Conservation (phyloP, 2,797 vertebrate species). For the Ctenopoma kingsleyae region DNA sequence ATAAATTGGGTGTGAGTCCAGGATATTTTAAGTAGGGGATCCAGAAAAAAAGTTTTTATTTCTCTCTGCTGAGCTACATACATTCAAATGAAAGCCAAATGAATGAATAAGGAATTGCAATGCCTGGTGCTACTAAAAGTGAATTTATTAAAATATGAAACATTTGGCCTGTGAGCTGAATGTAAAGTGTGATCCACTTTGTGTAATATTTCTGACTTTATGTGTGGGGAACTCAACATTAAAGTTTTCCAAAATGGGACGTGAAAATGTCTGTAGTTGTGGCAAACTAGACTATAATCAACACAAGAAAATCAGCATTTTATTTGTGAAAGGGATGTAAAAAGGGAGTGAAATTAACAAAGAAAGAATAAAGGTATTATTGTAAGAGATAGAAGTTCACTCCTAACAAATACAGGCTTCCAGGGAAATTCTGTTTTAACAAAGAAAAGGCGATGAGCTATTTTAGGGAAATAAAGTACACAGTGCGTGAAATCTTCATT, state of each 20-base stretch:
- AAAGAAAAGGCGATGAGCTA: slow-evolving; percentile 10
- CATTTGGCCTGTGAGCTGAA: slow-evolving; percentile 8
- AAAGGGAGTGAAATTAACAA: not conserved
- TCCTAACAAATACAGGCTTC: slow-evolving; percentile 14
- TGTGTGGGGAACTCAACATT: not conserved
- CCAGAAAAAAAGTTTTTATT: slow-evolving; percentile 10
- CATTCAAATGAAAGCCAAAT: slow-evolving; percentile 46
- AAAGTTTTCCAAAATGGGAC: slow-evolving; percentile 29
- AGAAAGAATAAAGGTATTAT: slow-evolving; percentile 1
- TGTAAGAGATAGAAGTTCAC: slow-evolving; percentile 20
- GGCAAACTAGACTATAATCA: slow-evolving; percentile 14
- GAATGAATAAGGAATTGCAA: slow-evolving; percentile 29
- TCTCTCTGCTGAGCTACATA: slow-evolving; percentile 13
- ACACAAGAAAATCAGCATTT: not conserved
- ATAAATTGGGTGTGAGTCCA: slow-evolving; percentile 11
- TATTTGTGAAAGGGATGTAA: slow-evolving; percentile 9
- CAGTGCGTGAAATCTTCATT: slow-evolving; percentile 24
- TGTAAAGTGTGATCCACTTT: slow-evolving; percentile 43
- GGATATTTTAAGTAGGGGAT: slow-evolving; percentile 9
- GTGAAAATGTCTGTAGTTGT: slow-evolving; percentile 12
- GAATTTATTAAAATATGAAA: slow-evolving; percentile 11
- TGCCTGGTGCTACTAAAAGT: slow-evolving; percentile 7
- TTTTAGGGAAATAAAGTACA: slow-evolving; percentile 26
- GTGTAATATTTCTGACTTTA: slow-evolving; percentile 10
- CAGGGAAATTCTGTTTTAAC: slow-evolving; percentile 17